These are phyloP conservation scores for Eupithecia insigniata DNA, from an alignment of 2,888 invertebrate species.

Conservation along the genomic window DNA sequence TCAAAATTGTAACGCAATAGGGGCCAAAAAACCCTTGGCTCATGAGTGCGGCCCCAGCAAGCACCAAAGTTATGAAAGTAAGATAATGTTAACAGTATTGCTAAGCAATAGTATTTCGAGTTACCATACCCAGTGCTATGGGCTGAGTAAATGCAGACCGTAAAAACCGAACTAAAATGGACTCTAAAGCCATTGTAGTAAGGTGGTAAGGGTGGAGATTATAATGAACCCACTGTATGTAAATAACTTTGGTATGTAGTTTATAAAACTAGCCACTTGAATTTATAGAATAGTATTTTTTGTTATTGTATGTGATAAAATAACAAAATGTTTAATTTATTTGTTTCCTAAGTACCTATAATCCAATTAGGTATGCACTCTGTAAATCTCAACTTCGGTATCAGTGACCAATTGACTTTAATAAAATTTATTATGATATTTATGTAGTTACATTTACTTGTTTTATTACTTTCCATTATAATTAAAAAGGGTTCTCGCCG, in stretches of 20 bases:
- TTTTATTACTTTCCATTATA: background rate
- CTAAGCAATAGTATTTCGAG: conserved; percentile 51
- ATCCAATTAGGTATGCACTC: conserved; percentile 5
- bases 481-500: background rate
- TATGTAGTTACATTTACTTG: conserved; percentile 1
- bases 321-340: conserved; percentile 25
- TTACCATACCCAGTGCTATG: conserved; percentile 30
- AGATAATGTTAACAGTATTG: conserved; percentile 47
- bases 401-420: conserved; percentile 12
- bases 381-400: conserved; percentile 10
- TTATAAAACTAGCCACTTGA: conserved; percentile 18
- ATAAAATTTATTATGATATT: conserved; percentile 2
- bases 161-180: background rate
- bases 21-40: background rate
- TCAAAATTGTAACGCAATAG: background rate
- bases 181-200: background rate
- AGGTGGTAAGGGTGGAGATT: conserved; percentile 1
- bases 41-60: conserved; percentile 21
- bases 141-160: conserved; percentile 6
- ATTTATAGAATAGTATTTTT: conserved; percentile 23
- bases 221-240: background rate
- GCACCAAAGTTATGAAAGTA: conserved; percentile 28
- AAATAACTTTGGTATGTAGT: conserved; percentile 16
- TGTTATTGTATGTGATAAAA: conserved; percentile 29
- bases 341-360: conserved; percentile 15